phyloP scores from a whole-genome alignment of 2,113 vertebrate species.

The Melanocharis versteri region DNA sequence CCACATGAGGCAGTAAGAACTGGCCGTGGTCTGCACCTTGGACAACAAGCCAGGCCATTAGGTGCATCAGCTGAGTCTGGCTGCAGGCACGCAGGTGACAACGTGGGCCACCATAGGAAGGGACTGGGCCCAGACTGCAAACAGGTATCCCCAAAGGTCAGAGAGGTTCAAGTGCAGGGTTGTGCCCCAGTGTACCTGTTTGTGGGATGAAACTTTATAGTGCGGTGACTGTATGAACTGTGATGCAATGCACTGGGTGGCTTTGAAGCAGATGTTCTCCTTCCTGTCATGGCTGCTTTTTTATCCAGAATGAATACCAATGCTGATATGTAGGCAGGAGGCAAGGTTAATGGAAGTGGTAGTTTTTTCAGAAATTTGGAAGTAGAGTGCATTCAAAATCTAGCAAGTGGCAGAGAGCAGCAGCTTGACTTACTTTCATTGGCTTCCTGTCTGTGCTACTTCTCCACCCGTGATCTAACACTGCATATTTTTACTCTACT shows the following conservation, averaged over 20 bases:
- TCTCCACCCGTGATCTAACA: neutral
- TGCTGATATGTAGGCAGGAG: neutral
- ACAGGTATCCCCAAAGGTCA: neutral
- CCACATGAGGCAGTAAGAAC: neutral
- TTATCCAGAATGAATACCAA: neutral
- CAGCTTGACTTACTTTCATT: neutral
- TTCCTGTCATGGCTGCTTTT: neutral
- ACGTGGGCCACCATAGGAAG: neutral
- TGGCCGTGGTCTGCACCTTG: neutral
- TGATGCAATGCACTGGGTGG: neutral
- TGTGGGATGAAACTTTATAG: neutral
- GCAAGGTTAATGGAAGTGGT: neutral
- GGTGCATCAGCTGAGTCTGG: neutral
- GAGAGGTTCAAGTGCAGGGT: neutral
- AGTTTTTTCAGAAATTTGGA: neutral
- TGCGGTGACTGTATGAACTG: neutral
- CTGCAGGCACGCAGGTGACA: neutral
- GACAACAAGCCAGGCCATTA: neutral
- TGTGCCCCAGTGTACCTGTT: neutral
- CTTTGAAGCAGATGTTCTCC: neutral
- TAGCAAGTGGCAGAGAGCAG: neutral
- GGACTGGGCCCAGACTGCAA: neutral
- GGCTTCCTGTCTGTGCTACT: conserved; percentile 9
- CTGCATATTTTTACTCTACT: conserved; percentile 34
- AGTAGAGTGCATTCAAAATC: neutral